A percentile compares a stretch with the other conserved stretches of the same genome.
phyloP scores from a whole-genome alignment of 2,888 invertebrate species.

The Leptinotarsa peninsularis region DNA sequence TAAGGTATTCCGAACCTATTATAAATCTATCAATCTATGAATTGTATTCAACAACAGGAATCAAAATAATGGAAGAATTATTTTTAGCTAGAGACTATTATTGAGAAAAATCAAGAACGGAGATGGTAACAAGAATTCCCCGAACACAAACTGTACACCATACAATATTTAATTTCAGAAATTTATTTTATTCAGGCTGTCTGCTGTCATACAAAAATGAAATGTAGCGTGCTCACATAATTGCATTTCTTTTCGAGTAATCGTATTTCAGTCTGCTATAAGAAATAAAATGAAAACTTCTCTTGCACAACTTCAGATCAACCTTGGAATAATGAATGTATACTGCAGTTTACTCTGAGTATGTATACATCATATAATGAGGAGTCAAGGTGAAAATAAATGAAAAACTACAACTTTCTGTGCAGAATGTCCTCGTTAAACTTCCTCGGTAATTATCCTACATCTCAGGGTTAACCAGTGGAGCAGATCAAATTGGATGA shows the following conservation, averaged over 20 bases:
- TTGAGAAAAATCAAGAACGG: too few species aligned
- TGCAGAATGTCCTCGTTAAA: not conserved
- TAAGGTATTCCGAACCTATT: too few species aligned
- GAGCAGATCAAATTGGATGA: not conserved
- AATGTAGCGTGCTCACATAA: not conserved
- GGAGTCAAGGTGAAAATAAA: not conserved
- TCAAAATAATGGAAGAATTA: too few species aligned
- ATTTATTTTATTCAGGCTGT: too few species aligned
- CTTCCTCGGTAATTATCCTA: not conserved
- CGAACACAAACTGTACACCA: too few species aligned
- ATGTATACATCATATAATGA: not conserved
- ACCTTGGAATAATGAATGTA: conserved; percentile 2
- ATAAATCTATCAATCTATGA: too few species aligned
- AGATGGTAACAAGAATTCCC: too few species aligned
- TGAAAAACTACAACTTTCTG: not conserved
- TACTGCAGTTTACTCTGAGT: not conserved
- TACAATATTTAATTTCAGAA: too few species aligned
- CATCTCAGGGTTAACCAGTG: not conserved
- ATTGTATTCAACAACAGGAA: too few species aligned
- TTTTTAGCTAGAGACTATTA: too few species aligned
- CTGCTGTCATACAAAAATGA: not conserved
- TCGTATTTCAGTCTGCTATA: not conserved
- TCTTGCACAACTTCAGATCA: not conserved
- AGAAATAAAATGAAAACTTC: not conserved
- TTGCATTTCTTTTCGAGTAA: not conserved